Conservation (phyloP, 2,888 invertebrate species). For the Calliphora vomitoria region DNA sequence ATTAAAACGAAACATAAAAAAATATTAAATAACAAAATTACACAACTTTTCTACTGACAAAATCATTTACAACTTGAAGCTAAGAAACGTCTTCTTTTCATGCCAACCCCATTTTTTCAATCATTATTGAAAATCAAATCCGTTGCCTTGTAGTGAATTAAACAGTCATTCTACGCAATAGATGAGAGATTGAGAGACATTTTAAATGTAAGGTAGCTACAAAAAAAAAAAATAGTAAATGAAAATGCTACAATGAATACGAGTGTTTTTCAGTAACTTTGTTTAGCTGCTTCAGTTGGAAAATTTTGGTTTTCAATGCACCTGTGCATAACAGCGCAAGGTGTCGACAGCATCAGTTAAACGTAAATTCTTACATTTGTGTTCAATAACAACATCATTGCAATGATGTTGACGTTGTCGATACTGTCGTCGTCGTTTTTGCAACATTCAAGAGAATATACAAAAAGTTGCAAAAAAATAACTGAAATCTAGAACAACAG, state of each 20-base stretch:
- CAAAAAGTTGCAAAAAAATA: slow-evolving; percentile 4
- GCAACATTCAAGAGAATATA: slow-evolving; percentile 31
- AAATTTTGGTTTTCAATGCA: not conserved
- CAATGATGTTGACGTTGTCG: slow-evolving; percentile 39
- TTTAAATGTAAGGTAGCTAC: not conserved
- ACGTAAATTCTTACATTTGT: slow-evolving; percentile 64
- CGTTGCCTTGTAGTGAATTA: slow-evolving; percentile 13
- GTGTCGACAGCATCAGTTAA: slow-evolving; percentile 63
- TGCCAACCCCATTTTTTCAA: not conserved
- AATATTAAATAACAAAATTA: not conserved
- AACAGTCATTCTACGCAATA: slow-evolving; percentile 30
- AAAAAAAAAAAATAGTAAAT: slow-evolving; percentile 9
- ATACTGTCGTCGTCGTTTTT: not conserved
- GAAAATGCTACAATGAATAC: slow-evolving; percentile 28
- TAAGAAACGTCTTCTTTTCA: not conserved
- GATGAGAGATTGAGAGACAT: slow-evolving; percentile 13
- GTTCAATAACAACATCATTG: slow-evolving; percentile 57
- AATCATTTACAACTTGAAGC: not conserved
- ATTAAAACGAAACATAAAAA: not conserved
- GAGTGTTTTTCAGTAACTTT: slow-evolving; percentile 47
- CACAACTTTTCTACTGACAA: not conserved
- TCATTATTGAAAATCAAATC: slow-evolving; percentile 27
- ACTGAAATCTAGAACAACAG: slow-evolving; percentile 8
- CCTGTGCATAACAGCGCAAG: slow-evolving; percentile 45
- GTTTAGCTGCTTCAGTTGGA: slow-evolving; percentile 19